Base-by-base conservation (phyloP, 2,797 vertebrate species). In the Hippocampus kuda region DNA sequence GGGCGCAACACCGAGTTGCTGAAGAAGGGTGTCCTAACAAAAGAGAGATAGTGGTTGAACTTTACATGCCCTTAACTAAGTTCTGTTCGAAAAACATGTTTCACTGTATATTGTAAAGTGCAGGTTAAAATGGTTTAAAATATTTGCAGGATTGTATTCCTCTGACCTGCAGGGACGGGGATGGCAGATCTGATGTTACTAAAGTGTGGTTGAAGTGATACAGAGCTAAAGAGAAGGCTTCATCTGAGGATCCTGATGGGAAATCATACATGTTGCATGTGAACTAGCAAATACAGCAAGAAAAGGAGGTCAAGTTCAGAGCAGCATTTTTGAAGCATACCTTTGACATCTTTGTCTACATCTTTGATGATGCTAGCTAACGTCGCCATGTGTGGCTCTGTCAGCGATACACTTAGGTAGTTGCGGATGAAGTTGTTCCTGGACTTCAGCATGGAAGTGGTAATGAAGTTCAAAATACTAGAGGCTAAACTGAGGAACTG, bases 191-290 rank as follows among this genome's bases (percentile, higher is more conserved):
- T 18, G 97, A 98, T 7, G 97, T 99, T 27, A 99, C 96, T 72
- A 99, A 81, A 12, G 94, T 98, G 85, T 99, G 97, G 86, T 97
- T 98, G 84, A 99, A 99, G 83, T 98, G 97, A 87, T 98, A 99
- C 3, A 99, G 88, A 1, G 96, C 97, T 69, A 94, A 92, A 66
- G 96, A 93, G 84, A 99, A 99, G 63, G 94, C 95, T 83, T 99
- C 96, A 90, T 98, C 97, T 7, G 96, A 95, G 0, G 95, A 94
- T 20, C 94, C 97, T 98, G 51, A 2, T 66, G 74, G 46, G 15
- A 48, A 70, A 68, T 4, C 68, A 38, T 7, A 7, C 5, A 62
- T 18, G 20, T 16, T 41, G 0, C 48, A 60, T 26, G 51, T 22
- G 13, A 48, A 53, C 11, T n/a, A n/a, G 6, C 16, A 57, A 67